Base-by-base conservation (phyloP, 2,888 invertebrate species). In the Amphipyra berbera region DNA sequence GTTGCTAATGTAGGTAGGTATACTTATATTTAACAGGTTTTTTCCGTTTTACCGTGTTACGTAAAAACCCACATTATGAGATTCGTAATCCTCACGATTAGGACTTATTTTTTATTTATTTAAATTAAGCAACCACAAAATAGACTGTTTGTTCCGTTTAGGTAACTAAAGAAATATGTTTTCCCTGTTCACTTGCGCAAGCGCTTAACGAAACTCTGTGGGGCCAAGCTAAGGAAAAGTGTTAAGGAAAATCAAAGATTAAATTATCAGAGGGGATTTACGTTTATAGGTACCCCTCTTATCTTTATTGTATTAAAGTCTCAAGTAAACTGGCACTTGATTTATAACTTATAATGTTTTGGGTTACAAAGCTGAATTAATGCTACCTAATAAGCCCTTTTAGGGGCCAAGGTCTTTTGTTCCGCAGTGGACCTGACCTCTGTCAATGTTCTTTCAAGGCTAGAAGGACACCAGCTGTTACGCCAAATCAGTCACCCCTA, bases 191-290 rank as follows among this genome's bases (percentile, higher is more conserved):
- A 30, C 7, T 45, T 45, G 56, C 42, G 13, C 21, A 44, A 41
- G 37, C 30, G 12, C 8, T 60, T 72, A 21, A 42, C 15, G 42
- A 55, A 56, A 49, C 48, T 27, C 12, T 47, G 8, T 42, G 49
- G 49, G 40, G 56, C 6, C 42, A 5, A 3, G 3, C n/a, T 44
- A 40, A 56, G 69, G 71, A 73, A 56, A 63, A 45, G 0, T 38
- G 33, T 15, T 57, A 12, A 57, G 63, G 71, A 63, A 72, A 72
- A 68, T 30, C 21, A 47, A 40, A 53, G 21, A 53, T 30, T 30
- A 33, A 37, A 41, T 44, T 49, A 44, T 57, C 33, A 15, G 2
- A 12, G 27, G 9, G 21, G n/a, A 44, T 47, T 59, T 40, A 12
- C 12, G 42, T 42, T 15, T 49, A 9, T 13, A 27, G n/a, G n/a